A percentile compares a stretch with the other conserved stretches of the same genome.
These are phyloP conservation scores for Noctuana brunneofusca DNA, from an alignment of 2,888 invertebrate species.

Conservation along the genomic window DNA sequence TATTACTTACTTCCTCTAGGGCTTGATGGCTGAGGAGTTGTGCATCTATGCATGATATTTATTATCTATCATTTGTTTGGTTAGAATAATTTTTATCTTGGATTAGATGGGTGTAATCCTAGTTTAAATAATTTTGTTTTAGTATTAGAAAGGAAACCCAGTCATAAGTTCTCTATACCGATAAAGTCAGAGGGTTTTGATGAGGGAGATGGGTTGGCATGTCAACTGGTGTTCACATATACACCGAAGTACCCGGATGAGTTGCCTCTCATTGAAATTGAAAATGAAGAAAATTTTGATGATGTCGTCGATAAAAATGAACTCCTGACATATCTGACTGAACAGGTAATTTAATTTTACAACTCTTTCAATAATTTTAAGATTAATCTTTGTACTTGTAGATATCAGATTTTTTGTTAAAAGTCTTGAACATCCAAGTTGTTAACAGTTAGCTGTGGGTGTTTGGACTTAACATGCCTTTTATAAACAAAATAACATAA, in stretches of 20 bases:
- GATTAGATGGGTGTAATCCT: too few relatives aligned
- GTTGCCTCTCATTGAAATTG: conserved; percentile 90
- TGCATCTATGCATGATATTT: too few relatives aligned
- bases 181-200: conserved; percentile 91
- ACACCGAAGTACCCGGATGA: conserved; percentile 95
- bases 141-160: conserved; percentile 88
- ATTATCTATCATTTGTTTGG: too few relatives aligned
- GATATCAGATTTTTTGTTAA: too few relatives aligned
- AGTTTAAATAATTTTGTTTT: conserved; percentile 35
- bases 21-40: too few relatives aligned
- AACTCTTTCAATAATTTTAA: too few relatives aligned
- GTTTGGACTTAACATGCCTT: too few relatives aligned
- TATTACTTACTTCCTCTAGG: too few relatives aligned
- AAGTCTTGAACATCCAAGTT: too few relatives aligned
- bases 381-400: too few relatives aligned
- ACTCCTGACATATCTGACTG: conserved; percentile 85
- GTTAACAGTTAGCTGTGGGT: too few relatives aligned
- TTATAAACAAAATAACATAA: background rate
- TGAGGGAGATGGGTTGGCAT: conserved; percentile 87
- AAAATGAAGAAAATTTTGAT: conserved; percentile 89
- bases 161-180: conserved; percentile 90
- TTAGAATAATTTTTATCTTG: too few relatives aligned
- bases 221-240: conserved; percentile 91
- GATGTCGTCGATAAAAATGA: conserved; percentile 85
- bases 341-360: conserved; percentile 85